phyloP scores from a whole-genome alignment of 2,797 vertebrate genomes.

The Gymnothorax reevesii region DNA sequence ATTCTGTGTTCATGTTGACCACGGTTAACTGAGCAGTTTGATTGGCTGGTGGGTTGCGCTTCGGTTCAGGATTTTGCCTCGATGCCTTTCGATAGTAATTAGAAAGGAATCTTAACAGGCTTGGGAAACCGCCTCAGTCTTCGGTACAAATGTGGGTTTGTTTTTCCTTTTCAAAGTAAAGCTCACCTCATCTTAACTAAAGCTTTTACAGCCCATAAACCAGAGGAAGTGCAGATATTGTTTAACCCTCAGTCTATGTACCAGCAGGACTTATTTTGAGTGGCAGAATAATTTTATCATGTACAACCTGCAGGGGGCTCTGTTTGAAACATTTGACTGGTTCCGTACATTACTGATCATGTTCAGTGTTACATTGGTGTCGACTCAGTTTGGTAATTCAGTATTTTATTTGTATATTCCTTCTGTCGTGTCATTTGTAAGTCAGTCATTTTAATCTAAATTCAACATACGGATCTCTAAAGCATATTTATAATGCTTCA shows the following conservation, averaged over 20 bases:
- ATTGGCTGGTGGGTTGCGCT: constrained; percentile 55
- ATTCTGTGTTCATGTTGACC: constrained; percentile 49
- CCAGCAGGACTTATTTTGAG: constrained; percentile 20
- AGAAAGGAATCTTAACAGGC: not conserved
- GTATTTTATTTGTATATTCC: not conserved
- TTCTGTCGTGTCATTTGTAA: constrained; percentile 44
- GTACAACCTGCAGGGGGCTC: constrained; percentile 52
- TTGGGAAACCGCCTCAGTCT: not conserved
- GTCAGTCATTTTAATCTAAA: constrained; percentile 46
- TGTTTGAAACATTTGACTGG: constrained; percentile 18
- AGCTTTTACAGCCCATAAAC: constrained; percentile 43
- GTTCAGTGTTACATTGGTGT: constrained; percentile 4
- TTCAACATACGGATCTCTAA: constrained; percentile 51
- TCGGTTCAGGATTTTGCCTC: constrained; percentile 34
- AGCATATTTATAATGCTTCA: not conserved
- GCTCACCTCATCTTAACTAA: constrained; percentile 59
- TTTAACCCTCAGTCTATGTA: not conserved
- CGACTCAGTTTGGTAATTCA: not conserved
- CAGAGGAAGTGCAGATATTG: constrained; percentile 22
- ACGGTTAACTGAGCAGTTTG: constrained; percentile 59
- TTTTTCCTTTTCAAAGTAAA: constrained; percentile 38
- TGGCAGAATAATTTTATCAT: not conserved
- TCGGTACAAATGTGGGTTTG: constrained; percentile 45
- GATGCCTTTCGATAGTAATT: not conserved
- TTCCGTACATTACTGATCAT: not conserved